Evolutionary conservation across 2,888 invertebrate species (phyloP).

Genomic region (Diploptera punctata): DNA sequence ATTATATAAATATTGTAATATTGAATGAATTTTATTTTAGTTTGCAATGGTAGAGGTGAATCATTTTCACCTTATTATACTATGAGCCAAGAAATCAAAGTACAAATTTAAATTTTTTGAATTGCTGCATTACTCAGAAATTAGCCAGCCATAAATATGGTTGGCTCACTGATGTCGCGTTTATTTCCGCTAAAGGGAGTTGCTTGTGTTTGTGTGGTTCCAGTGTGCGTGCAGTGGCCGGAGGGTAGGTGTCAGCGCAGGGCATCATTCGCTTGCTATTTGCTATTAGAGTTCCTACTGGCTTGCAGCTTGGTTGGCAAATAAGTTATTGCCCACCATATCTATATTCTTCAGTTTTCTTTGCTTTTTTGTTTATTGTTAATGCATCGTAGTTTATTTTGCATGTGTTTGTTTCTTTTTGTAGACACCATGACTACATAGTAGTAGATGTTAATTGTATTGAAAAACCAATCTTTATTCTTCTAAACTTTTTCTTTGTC

Average conservation of each 20-base stretch:
- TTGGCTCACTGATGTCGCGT: slow-evolving; percentile 4
- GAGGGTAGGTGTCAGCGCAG: slow-evolving; percentile 70
- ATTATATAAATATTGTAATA: too few relatives aligned
- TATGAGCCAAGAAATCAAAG: not conserved
- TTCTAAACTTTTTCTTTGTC: too few relatives aligned
- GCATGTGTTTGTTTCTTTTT: not conserved
- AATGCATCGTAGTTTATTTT: not conserved
- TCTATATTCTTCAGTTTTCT: slow-evolving; percentile 3
- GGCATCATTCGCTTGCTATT: slow-evolving; percentile 27
- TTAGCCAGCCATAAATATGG: slow-evolving; percentile 17
- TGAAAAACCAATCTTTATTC: too few relatives aligned
- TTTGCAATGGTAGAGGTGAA: too few relatives aligned
- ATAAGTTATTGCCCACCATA: not conserved
- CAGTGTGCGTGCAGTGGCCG: slow-evolving; percentile 93
- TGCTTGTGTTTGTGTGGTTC: slow-evolving; percentile 61
- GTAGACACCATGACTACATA: slow-evolving; percentile 8
- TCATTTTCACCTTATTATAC: not conserved
- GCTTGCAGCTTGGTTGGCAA: slow-evolving; percentile 22
- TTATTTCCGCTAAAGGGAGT: slow-evolving; percentile 36
- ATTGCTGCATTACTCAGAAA: slow-evolving; percentile 24
- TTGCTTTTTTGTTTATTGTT: not conserved
- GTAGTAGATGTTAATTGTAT: too few relatives aligned
- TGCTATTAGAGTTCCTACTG: slow-evolving; percentile 23
- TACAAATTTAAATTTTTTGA: too few relatives aligned
- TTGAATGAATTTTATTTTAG: too few relatives aligned